Base-by-base conservation (phyloP, 2,888 invertebrate species). In the Sphaeridia pumilis region DNA sequence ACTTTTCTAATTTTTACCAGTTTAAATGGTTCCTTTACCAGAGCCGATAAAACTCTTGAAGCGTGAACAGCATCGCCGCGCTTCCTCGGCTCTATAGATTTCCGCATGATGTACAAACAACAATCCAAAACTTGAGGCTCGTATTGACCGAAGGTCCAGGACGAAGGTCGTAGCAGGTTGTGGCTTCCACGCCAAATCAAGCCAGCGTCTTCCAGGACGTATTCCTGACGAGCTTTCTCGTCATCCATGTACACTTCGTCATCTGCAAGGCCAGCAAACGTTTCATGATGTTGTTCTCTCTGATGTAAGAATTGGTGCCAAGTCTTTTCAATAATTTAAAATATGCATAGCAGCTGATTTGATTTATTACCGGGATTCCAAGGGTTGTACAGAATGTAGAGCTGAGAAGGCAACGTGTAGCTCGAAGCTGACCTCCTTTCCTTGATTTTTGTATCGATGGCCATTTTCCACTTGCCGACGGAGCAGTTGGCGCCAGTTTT, bases 91-190 rank as follows among this genome's bases (percentile, higher is more conserved):
- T 78, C 73, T 50, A 81, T 70, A 24, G 82, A 81, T 55, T 78
- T 74, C 64, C 84, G 82, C 61, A 86, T 69, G 72, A 85, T 74
- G 45, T 82, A 74, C 76, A 82, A 80, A 55, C 77, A 76, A 0
- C 84, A 81, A 0, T 83, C 82, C 14, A 86, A 71, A 1, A 83
- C 80, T 2, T 75, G 74, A 1, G 77, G 80, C 55, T 84, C 83
- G 66, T 84, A 86, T 73, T 88, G 88, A 0, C 86, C 87, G 67
- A 80, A 88, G 31, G 83, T 76, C 88, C 88, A 89, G 62, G 83
- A 81, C n/a, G n/a, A n/a, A n/a, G n/a, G n/a, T n/a, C n/a, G n/a
- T n/a, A n/a, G n/a, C n/a, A n/a, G n/a, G 54, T 80, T 81, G 65
- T 79, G 77, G 0, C 84, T 80, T 0, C 87, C 87, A 17, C 85